These are phyloP conservation scores for Tetheella fluctuosa DNA, from an alignment of 2,888 invertebrate genomes.

Conservation along the genomic window DNA sequence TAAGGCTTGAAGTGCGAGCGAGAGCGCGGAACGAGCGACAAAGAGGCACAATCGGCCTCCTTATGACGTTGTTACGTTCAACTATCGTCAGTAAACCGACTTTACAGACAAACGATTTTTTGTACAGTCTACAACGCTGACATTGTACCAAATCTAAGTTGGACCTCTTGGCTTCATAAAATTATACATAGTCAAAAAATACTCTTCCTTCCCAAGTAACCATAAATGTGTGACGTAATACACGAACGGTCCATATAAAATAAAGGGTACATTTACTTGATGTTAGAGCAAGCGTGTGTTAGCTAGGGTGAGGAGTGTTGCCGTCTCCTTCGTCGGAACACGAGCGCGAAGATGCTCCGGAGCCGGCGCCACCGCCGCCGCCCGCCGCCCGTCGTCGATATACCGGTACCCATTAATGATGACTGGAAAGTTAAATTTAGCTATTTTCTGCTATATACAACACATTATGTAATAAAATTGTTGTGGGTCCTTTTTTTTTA, in stretches of 20 bases:
- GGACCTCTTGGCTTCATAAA: no score
- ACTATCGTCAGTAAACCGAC: no score
- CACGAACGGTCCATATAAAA: not conserved
- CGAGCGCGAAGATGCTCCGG: conserved; percentile 92
- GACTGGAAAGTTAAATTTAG: conserved; percentile 59
- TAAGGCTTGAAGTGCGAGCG: no score
- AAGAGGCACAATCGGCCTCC: no score
- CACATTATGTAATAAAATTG: no score
- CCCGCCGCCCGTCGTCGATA: conserved; percentile 74
- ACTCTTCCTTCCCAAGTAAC: not conserved
- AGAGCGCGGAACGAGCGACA: no score
- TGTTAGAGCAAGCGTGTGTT: conserved; percentile 4
- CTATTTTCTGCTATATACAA: no score
- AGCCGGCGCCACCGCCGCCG: conserved; percentile 93
- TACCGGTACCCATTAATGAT: conserved; percentile 77
- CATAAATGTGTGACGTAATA: not conserved
- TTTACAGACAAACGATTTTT: no score
- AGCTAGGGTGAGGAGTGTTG: conserved; percentile 60
- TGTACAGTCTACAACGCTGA: no score
- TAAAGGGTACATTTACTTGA: not conserved
- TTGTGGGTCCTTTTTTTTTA: no score
- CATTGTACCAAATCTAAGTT: no score
- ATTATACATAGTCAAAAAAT: not conserved
- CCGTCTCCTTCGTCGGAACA: conserved; percentile 87
- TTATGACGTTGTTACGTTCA: no score